These are phyloP conservation scores for Heterodera carotae DNA, from an alignment of 1,140 invertebrate species.

Conservation along the genomic window DNA sequence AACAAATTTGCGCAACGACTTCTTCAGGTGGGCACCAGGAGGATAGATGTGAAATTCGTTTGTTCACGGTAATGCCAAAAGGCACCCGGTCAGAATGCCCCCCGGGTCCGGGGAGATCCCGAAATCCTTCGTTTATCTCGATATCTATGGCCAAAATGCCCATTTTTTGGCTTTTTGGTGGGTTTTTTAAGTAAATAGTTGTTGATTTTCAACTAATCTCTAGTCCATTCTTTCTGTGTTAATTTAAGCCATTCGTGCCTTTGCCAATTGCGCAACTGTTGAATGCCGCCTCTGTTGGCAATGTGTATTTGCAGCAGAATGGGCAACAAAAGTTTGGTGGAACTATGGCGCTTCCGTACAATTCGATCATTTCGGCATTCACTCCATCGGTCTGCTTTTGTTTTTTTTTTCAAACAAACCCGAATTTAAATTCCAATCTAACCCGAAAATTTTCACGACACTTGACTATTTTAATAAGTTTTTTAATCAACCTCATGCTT, in stretches of 20 bases:
- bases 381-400: conserved; percentile 7
- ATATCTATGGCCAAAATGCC: too few relatives aligned
- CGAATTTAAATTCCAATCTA: too few relatives aligned
- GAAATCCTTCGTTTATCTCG: too few relatives aligned
- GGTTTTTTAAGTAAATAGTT: not conserved
- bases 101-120: too few relatives aligned
- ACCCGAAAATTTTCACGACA: too few relatives aligned
- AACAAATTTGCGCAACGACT: conserved; percentile 46
- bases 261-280: conserved; percentile 5
- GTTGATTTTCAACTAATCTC: not conserved
- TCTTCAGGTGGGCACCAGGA: conserved; percentile 32
- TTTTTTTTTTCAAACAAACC: too few relatives aligned
- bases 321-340: conserved; percentile 1
- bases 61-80: too few relatives aligned
- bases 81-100: too few relatives aligned
- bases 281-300: not conserved
- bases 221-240: too few relatives aligned
- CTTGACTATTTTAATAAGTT: too few relatives aligned
- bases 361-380: conserved; percentile 13
- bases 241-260: conserved; percentile 21
- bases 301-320: not conserved
- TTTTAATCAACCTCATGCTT: too few relatives aligned
- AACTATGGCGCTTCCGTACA: not conserved
- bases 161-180: not conserved
- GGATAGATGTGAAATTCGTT: too few relatives aligned